Evolutionary conservation across 2,113 vertebrate genomes (phyloP), one percentile per base, ranked within the genome.

Genomic region (Brachyhypopomus occidentalis): DNA sequence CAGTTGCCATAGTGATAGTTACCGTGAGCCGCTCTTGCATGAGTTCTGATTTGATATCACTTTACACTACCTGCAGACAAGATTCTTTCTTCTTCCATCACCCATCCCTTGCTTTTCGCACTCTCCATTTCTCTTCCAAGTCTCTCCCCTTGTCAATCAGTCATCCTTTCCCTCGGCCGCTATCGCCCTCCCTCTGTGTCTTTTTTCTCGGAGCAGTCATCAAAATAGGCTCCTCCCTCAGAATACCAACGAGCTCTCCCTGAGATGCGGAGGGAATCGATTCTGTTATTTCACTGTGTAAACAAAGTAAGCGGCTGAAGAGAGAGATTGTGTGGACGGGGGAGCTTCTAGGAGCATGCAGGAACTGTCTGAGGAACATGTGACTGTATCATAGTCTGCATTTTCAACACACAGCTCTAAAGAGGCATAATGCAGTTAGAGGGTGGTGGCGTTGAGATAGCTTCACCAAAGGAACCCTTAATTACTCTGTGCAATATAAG

Each of bases 1-100:
- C 72, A 58, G 84, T 82, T 82, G 74, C 84, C 84, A 85, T 85
- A 82, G 84, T 62, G 67, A 85, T 75, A 23, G 64, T 75, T 45
- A 72, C 67, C 36, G 59, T 78, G 63, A 27, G 72, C 72, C 76
- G 80, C 66, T 78, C 38, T 19, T 78, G 27, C 16, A 6, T 36
- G 67, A 84, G 72, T 34, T 22, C 56, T 84, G 84, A 85, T 77
- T 71, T 75, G 66, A 55, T 41, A 36, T 67, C 27, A 36, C 64
- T n/a, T 67, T 14, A 36, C 20, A 79, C 36, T 77, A 85, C 84
- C 84, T 78, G 56, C 70, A 78, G 76, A 55, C 71, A 62, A n/a
- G 74, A 64, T 22, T 45, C 38, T 63, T 67, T 78, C 79, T 81
- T 66, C 16, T 41, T 69, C 4, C 36, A 23, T 34, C 66, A n/a